A percentile compares a stretch with the other conserved stretches of the same genome.
Conservation (phyloP, 37 sponge, comb jelly and placozoan genomes). For the Cliona cf. orientalis region DNA sequence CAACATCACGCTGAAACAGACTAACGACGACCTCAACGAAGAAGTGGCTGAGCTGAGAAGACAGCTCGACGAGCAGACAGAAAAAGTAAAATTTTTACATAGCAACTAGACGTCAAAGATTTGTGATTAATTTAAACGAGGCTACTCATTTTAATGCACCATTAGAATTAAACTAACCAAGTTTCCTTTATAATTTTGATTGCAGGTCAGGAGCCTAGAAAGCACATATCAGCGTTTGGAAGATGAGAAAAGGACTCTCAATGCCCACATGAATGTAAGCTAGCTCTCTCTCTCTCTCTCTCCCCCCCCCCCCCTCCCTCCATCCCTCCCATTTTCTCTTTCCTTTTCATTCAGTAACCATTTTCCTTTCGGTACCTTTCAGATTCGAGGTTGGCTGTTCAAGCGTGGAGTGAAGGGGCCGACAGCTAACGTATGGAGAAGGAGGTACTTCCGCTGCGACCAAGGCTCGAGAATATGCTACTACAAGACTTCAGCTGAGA, state of each 20-base stretch:
- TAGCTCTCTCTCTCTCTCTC: neutral
- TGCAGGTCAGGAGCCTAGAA: too few relatives aligned
- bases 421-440: conserved; percentile 71
- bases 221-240: conserved; percentile 23
- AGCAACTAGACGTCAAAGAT: too few relatives aligned
- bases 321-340: neutral
- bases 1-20: conserved; percentile 58
- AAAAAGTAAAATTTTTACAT: too few relatives aligned
- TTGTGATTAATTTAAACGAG: too few relatives aligned
- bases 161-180: too few relatives aligned
- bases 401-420: conserved; percentile 80
- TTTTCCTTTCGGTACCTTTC: neutral
- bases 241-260: conserved; percentile 28
- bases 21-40: conserved; percentile 57
- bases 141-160: too few relatives aligned
- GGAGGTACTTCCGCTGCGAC: conserved; percentile 78
- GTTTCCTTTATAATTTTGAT: too few relatives aligned
- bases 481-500: conserved; percentile 71
- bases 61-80: neutral
- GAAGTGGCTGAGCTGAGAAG: conserved; percentile 38
- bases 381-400: conserved; percentile 72
- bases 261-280: conserved; percentile 51
- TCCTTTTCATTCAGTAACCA: too few relatives aligned
- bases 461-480: conserved; percentile 71
- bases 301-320: neutral